Evolutionary conservation across 2,797 vertebrate genomes (phyloP), one percentile per base, ranked within the genome.

Genomic region (Carapus acus): DNA sequence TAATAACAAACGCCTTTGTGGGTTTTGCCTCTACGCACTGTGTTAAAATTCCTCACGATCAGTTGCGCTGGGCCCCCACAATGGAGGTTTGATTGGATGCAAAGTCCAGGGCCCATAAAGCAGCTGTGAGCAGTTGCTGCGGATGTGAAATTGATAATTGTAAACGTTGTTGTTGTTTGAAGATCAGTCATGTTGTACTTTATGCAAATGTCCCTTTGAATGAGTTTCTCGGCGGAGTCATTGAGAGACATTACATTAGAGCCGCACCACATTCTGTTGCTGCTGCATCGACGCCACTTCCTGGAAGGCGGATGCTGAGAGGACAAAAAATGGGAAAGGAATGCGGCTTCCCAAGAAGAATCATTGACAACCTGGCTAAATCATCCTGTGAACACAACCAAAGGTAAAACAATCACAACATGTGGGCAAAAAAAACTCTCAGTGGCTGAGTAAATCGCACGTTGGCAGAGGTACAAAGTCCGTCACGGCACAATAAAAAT

Each of bases 351-450:
- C 16, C 46, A 54, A 17, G 63, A 44, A n/a, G 43, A 67, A 71
- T 53, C 47, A 52, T 39, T 0, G 5, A 47, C 31, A 15, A 36
- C 37, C 29, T 57, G 7, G 23, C 58, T 66, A 50, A 68, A 49
- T 49, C 60, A 69, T n/a, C n/a, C n/a, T n/a, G n/a, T n/a, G n/a
- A n/a, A n/a, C 56, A 62, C 43, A 49, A 58, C 40, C 57, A 62
- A 46, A n/a, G 14, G 19, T 55, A 51, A 48, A 50, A 41, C 6
- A 36, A 62, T 69, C 52, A 45, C 36, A 27, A 27, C n/a, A 58
- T 46, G 31, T 22, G 47, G 69, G 57, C 33, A 47, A 42, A 34
- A n/a, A 31, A 45, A 33, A n/a, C n/a, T 4, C 13, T 36, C 13
- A 3, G 20, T 45, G 33, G 51, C 39, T 29, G 23, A 58, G 49